Evolutionary conservation across 1,140 invertebrate genomes (phyloP).

Genomic region (Brachionus calyciflorus): DNA sequence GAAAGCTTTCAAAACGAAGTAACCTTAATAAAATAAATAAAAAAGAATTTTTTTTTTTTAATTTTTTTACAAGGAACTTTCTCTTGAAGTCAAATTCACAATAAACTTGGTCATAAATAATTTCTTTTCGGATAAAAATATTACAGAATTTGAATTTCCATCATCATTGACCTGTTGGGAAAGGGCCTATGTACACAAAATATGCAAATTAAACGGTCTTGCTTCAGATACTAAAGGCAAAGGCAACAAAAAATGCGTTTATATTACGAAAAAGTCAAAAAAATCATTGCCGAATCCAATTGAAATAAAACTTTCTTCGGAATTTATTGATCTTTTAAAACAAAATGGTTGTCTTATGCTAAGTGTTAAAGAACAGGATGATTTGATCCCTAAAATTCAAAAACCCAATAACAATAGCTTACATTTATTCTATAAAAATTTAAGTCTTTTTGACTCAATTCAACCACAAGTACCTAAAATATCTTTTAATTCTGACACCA

Average conservation of each 20-base stretch:
- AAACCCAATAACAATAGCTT: not conserved
- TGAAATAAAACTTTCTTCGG: too few species aligned
- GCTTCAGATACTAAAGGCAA: constrained; percentile 74
- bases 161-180: constrained; percentile 72
- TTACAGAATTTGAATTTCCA: constrained; percentile 66
- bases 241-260: constrained; percentile 3
- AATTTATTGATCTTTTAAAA: not conserved
- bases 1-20: constrained; percentile 17
- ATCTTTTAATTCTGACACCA: constrained; percentile 62
- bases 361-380: not conserved
- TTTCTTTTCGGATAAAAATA: not conserved
- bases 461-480: constrained; percentile 57
- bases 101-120: constrained; percentile 18
- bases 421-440: not conserved
- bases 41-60: not conserved
- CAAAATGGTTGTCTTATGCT: not conserved
- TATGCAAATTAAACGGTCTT: constrained; percentile 66
- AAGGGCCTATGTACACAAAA: constrained; percentile 73
- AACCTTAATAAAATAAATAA: not conserved
- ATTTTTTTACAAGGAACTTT: not conserved
- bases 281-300: not conserved
- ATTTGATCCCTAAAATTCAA: constrained; percentile 7
- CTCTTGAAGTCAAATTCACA: constrained; percentile 27
- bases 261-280: not conserved
- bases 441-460: not conserved